These are phyloP conservation scores for Stenichneumon culpator DNA, from an alignment of 2,888 invertebrate species.

Conservation along the genomic window DNA sequence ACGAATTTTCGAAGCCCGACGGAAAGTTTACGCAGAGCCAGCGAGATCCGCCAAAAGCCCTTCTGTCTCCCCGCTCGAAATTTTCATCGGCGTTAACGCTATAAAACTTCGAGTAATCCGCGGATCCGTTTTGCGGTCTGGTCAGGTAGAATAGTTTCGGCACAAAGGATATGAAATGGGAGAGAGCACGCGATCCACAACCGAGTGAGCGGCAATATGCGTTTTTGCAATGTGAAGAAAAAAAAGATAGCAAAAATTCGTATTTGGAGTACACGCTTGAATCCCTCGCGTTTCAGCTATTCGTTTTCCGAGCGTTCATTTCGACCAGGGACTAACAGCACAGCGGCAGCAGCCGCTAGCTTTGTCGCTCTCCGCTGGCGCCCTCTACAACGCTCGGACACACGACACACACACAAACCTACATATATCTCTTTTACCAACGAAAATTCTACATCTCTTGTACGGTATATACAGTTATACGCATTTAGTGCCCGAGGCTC, in stretches of 20 bases:
- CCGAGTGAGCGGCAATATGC: slow-evolving; percentile 29
- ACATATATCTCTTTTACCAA: slow-evolving; percentile 19
- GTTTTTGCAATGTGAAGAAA: slow-evolving; percentile 20
- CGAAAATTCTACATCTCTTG: slow-evolving; percentile 39
- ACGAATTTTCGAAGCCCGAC: no score
- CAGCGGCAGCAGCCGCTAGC: background rate
- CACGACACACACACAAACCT: background rate
- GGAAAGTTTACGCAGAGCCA: background rate
- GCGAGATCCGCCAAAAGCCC: background rate
- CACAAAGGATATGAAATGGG: background rate
- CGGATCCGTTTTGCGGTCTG: slow-evolving; percentile 13
- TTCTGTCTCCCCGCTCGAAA: background rate
- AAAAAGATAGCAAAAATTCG: slow-evolving; percentile 28
- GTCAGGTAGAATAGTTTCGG: slow-evolving; percentile 2
- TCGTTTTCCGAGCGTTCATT: slow-evolving; percentile 58
- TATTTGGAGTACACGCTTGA: slow-evolving; percentile 40
- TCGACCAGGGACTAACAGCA: slow-evolving; percentile 33
- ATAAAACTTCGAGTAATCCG: slow-evolving; percentile 8
- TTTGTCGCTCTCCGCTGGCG: background rate
- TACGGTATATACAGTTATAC: slow-evolving; percentile 25
- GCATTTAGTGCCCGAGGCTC: slow-evolving; percentile 32
- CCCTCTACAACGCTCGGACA: background rate
- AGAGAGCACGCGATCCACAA: slow-evolving; percentile 4
- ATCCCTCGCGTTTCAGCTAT: slow-evolving; percentile 39
- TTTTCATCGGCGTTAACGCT: slow-evolving; percentile 1